A percentile compares a stretch with the other conserved stretches of the same genome.
Conservation (phyloP, 2,797 vertebrate genomes). For the Thamnophis elegans region DNA sequence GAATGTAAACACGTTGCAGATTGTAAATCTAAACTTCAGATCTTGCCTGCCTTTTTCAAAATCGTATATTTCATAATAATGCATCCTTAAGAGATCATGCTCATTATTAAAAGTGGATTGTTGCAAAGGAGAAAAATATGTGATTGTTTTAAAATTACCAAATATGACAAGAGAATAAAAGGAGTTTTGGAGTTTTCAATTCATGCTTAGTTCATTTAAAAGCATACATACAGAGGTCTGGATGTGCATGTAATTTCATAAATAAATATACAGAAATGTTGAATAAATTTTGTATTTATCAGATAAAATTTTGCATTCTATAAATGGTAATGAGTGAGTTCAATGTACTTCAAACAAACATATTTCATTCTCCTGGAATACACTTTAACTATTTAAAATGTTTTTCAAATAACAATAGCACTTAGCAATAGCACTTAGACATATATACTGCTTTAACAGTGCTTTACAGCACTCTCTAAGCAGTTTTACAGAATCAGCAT, state of each 20-base stretch:
- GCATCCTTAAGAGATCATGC: not conserved
- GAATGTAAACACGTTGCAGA: not conserved
- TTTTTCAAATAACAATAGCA: not conserved
- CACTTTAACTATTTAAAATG: not conserved
- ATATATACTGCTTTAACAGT: too few relatives aligned
- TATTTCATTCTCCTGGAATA: not conserved
- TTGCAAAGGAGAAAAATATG: not conserved
- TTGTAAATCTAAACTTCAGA: not conserved
- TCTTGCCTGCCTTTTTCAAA: not conserved
- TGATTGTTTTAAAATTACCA: not conserved
- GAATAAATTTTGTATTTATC: not conserved
- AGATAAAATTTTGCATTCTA: not conserved
- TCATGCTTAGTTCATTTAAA: not conserved
- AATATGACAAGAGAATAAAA: not conserved
- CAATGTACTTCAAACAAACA: not conserved
- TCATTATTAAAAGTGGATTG: not conserved
- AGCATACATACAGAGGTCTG: not conserved
- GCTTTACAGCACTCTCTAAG: too few relatives aligned
- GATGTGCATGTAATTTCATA: not conserved
- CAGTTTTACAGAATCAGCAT: too few relatives aligned
- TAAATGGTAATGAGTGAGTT: not conserved
- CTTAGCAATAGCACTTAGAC: too few relatives aligned
- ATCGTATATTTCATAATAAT: not conserved
- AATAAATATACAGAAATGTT: not conserved
- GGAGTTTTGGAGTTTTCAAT: not conserved